These are phyloP conservation scores for Liposcelis brunnea DNA, from an alignment of 2,888 invertebrate genomes.

Conservation along the genomic window DNA sequence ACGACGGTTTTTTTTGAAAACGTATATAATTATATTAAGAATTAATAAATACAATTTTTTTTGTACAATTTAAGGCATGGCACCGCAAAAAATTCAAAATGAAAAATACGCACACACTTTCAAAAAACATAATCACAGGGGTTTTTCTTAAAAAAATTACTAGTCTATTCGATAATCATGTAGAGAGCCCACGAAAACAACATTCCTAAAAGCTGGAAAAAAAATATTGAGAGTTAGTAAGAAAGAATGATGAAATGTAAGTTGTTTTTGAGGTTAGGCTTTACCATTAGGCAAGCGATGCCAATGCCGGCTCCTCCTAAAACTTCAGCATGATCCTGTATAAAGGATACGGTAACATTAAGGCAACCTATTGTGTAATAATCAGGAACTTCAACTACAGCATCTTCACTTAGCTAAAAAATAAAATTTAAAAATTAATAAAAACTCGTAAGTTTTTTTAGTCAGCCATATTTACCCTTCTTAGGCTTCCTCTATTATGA, in stretches of 20 bases:
- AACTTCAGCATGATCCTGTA: conserved; percentile 59
- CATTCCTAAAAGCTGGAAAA: conserved; percentile 64
- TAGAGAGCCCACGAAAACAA: conserved; percentile 71
- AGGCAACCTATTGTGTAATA: conserved; percentile 62
- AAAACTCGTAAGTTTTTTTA: background rate
- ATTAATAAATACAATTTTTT: no score
- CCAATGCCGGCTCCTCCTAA: conserved; percentile 67
- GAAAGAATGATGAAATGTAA: no score
- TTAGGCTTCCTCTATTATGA: conserved; percentile 29
- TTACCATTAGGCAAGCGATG: conserved; percentile 72
- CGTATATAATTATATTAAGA: no score
- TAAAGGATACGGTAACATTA: conserved; percentile 46
- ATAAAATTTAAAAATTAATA: background rate
- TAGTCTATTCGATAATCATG: conserved; percentile 51
- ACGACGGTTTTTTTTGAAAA: no score
- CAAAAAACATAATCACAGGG: conserved; percentile 10
- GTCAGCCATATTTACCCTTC: conserved; percentile 17
- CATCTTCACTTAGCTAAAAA: background rate
- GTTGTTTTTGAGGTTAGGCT: no score
- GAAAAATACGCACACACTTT: conserved; percentile 16
- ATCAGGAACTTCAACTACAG: no score
- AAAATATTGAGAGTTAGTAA: conserved; percentile 20
- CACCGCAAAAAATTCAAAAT: no score
- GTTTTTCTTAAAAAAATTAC: no score
- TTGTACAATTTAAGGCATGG: no score